Conservation (phyloP, 2,113 vertebrate genomes). For the Nanorana parkeri region DNA sequence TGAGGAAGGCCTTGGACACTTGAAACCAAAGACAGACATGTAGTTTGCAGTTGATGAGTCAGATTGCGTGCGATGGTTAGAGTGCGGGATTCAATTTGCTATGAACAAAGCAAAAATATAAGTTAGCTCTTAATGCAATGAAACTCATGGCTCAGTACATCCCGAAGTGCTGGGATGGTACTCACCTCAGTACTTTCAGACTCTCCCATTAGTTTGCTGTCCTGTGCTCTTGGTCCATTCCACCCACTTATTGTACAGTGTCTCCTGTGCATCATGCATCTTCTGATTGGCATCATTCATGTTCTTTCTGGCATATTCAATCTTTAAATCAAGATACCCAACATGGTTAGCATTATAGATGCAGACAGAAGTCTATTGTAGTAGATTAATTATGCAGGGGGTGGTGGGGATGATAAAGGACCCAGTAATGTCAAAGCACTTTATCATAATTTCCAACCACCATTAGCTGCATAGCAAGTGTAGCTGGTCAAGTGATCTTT, state of each 20-base stretch:
- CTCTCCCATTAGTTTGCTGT: constrained; percentile 67
- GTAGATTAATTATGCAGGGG: no score
- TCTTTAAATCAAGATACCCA: no score
- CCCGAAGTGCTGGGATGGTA: neutral
- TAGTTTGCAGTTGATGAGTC: constrained; percentile 81
- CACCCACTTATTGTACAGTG: constrained; percentile 74
- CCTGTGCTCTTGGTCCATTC: constrained; percentile 78
- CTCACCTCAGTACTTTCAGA: constrained; percentile 79
- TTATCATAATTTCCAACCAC: no score
- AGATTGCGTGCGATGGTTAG: constrained; percentile 79
- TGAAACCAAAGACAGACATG: constrained; percentile 77
- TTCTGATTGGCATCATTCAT: constrained; percentile 88
- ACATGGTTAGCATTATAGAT: no score
- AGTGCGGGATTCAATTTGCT: constrained; percentile 88
- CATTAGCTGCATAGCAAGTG: no score
- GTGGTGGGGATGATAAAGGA: no score
- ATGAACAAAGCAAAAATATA: constrained; percentile 52
- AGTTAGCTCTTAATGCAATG: neutral
- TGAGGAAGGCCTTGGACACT: constrained; percentile 83
- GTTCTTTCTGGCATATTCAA: no score
- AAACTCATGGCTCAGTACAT: neutral
- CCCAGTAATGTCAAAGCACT: no score
- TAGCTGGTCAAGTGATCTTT: no score
- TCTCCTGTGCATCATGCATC: constrained; percentile 78
- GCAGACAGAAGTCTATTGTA: no score